Conservation (phyloP, 2,113 vertebrate species). For the Trachemys scripta region DNA sequence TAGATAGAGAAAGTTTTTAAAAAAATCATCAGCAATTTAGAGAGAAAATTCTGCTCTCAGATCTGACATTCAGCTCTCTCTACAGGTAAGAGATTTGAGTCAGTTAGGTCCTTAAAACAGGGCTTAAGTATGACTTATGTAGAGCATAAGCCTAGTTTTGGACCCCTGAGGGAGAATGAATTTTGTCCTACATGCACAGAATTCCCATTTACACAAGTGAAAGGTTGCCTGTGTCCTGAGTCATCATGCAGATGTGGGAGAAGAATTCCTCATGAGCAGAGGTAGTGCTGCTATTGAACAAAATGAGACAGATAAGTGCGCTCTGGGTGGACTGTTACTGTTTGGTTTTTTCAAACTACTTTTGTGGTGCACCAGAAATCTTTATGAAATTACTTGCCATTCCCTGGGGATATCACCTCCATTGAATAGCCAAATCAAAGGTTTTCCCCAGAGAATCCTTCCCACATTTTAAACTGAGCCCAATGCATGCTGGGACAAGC, state of each 20-base stretch:
- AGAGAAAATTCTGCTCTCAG: not conserved
- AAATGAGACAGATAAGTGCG: not conserved
- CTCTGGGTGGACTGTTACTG: conserved; percentile 1
- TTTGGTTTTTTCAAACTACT: not conserved
- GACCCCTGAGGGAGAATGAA: accelerated
- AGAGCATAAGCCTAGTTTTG: not conserved
- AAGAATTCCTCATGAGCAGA: not conserved
- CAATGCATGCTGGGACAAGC: not conserved
- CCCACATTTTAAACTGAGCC: not conserved
- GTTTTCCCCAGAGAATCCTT: not conserved
- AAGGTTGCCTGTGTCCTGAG: not conserved
- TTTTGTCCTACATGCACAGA: not conserved
- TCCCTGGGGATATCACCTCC: not conserved
- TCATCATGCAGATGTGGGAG: not conserved
- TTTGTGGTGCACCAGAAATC: not conserved
- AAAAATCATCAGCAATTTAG: not conserved
- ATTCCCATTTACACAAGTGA: not conserved
- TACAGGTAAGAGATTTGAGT: not conserved
- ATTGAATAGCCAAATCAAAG: not conserved
- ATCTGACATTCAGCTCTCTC: not conserved
- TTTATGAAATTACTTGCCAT: not conserved
- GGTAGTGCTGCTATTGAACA: not conserved
- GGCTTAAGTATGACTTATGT: not conserved
- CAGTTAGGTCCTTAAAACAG: not conserved
- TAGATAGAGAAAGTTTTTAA: not conserved